phyloP scores from a whole-genome alignment of 2,888 invertebrate genomes.

The Morpho helenor region DNA sequence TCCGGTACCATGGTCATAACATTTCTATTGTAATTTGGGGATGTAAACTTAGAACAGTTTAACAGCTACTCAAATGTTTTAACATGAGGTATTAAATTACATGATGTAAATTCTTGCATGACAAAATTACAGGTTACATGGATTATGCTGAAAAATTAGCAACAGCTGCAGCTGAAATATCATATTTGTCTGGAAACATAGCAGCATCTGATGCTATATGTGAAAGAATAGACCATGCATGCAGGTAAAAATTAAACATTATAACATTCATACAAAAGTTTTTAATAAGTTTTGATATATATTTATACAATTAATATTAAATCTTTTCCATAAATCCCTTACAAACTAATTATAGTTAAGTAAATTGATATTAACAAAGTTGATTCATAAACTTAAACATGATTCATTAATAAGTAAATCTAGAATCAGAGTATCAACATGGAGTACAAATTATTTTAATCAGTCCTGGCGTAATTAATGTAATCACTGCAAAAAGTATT shows the following conservation, averaged over 20 bases:
- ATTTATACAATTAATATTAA: constrained; percentile 22
- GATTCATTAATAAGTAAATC: constrained; percentile 18
- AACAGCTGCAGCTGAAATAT: constrained; percentile 74
- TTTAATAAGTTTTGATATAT: constrained; percentile 32
- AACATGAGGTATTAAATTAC: no score
- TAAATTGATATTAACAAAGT: constrained; percentile 20
- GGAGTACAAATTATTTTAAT: constrained; percentile 5
- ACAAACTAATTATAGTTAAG: constrained; percentile 16
- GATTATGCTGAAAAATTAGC: constrained; percentile 78
- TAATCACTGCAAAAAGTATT: not conserved
- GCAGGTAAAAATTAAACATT: constrained; percentile 46
- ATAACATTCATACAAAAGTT: constrained; percentile 23
- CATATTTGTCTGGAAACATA: constrained; percentile 74
- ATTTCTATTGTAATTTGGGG: no score
- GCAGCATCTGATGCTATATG: constrained; percentile 75
- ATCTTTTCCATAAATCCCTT: constrained; percentile 20
- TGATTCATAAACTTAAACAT: constrained; percentile 21
- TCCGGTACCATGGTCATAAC: no score
- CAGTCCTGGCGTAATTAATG: constrained; percentile 2
- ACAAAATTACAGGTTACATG: constrained; percentile 77
- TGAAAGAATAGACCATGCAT: constrained; percentile 70
- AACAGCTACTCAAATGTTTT: no score
- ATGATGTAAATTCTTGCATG: no score
- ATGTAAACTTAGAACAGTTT: no score
- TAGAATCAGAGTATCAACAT: constrained; percentile 21